Base-by-base conservation (phyloP, 1,140 invertebrate species). In the Lordiphosa stackelbergi region DNA sequence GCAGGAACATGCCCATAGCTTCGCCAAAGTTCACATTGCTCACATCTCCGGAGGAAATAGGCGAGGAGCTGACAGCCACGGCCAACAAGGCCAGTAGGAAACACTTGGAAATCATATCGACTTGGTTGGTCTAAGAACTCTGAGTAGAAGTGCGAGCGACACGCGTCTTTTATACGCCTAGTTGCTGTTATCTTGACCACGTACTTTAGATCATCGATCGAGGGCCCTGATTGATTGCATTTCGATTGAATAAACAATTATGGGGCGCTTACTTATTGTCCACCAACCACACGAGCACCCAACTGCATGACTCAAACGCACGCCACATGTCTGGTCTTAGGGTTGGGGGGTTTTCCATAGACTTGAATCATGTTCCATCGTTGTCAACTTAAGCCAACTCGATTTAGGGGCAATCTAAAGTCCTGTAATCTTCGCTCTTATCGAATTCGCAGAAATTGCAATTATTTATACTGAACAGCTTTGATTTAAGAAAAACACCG, bases 61-160 rank as follows among this genome's bases (percentile, higher is more conserved):
- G 69, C 1, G 51, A 56, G 38, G 53, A 41, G 10, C 19, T 63
- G 36, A 55, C 57, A 5, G 45, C 43, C 0, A 48, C 37, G 0
- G 59, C 68, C 63, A 77, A 11, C 7, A 77, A 31, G 31, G 63
- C 45, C 16, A 66, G 5, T 9, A 77, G 12, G 9, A 77, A 22
- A 52, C 56, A 28, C 37, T 66, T 66, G 36, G 41, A 41, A 13
- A 57, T 41, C 73, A 77, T 77, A 51, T 57, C 9, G n/a, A 34
- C 16, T 46, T 28, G 54, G 28, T 66, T 58, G 7, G 19, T 57
- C 45, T 31, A 19, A 34, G 19, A 43, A 54, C 35, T 53, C n/a
- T 48, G 43, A 46, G 12, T 8, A 3, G 0, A 12, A 13, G 12
- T 6, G 49, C 9, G 10, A 22, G n/a, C 9, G 13, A 6, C 2